Evolutionary conservation across 2,797 vertebrate genomes (phyloP), one percentile per base, ranked within the genome.

Genomic region (Diplodus sargus): DNA sequence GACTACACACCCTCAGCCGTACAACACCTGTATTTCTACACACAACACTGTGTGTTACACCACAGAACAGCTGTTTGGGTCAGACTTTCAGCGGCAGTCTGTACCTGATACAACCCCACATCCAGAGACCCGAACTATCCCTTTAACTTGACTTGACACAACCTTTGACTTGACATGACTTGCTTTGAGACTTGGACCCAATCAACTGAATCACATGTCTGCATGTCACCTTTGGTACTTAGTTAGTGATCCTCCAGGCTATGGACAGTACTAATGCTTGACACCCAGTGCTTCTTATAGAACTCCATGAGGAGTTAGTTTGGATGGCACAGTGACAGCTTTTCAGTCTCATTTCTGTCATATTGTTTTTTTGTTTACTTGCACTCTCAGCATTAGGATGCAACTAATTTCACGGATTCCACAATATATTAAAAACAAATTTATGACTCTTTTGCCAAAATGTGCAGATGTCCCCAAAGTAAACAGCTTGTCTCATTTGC

Each of bases 401-500:
- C 22, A 78, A 65, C 51, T 81, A 14, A 25, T 75, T 78, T 74
- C 58, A 82, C 7, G 65, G 65, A 67, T 58, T 76, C 70, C n/a
- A 68, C 52, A 68, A 23, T 48, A 34, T 39, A 65, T 62, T 67
- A 67, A 85, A 82, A 76, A 54, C 7, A 5, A 54, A 84, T 74
- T 57, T 68, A n/a, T 56, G 63, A 56, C 56, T 74, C 20, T 66
- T 25, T 61, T 66, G 72, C 73, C 78, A 82, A 78, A 59, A 75
- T 48, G 43, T 57, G 68, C 73, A 85, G 53, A 66, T 78, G 68
- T 69, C 66, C 74, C 25, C 18, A 28, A 12, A 53, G 59, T 56
- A 56, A 86, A 79, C 70, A 83, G 43, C 70, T 87, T 1, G 30
- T 70, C 66, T 84, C 9, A 48, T 77, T 70, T 39, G 52, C 39